Evolutionary conservation across 1,140 invertebrate genomes (phyloP), one percentile per base, ranked within the genome.

Genomic region (Drosophila azteca): DNA sequence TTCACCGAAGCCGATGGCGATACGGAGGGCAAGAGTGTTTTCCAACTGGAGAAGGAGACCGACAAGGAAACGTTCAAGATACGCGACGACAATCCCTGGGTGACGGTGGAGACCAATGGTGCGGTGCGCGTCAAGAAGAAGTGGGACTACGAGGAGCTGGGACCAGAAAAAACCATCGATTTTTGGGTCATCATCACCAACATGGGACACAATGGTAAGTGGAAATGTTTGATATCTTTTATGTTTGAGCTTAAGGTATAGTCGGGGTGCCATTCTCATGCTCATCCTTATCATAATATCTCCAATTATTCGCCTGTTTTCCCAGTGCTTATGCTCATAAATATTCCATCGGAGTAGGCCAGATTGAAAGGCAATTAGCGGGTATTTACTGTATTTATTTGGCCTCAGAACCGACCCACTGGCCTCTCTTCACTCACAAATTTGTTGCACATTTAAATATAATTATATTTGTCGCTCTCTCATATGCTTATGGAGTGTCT

Each of bases 111-210:
- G 90, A 94, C 95, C 6, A 97, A 96, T 92, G 97, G 97, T 62
- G 96, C 97, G 29, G 97, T 98, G 64, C 95, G 95, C 79, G 97
- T 98, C 41, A 98, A 97, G 92, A 97, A 97, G 94, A 97, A 97
- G 94, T 98, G 97, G 97, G 97, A 98, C 93, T 98, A 97, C 92
- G 97, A 98, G 90, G 97, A 98, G 83, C 92, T 98, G 3, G 97
- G 97, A n/a, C 96, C 97, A 0, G 97, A 98, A 92, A 98, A 98
- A 92, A 98, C 96, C 2, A 98, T 98, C 80, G 97, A 98, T 91
- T 98, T 98, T 92, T 98, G 97, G 97, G 97, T 98, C 13, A 98
- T 96, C 26, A 98, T 98, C 78, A 97, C 96, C 9, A 98, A 98
- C 92, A 94, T 95, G 84, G 96, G 96, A 93, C 95, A 95, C 92